A percentile compares a stretch with the other conserved stretches of the same genome.
phyloP scores from a whole-genome alignment of 1,140 invertebrate genomes.

The Meloidogyne floridensis region DNA sequence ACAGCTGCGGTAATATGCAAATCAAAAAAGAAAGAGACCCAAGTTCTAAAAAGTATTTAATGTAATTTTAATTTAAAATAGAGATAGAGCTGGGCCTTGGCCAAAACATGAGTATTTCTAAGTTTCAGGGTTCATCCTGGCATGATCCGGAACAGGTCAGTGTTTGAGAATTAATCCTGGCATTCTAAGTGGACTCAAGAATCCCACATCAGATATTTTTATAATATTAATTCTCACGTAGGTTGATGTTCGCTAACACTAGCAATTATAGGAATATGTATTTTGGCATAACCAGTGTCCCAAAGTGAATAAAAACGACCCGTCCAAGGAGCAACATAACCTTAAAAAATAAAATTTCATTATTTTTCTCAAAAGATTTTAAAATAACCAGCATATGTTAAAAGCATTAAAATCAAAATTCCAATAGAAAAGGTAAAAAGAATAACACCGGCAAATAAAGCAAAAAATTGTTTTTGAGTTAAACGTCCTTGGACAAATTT shows the following conservation, averaged over 20 bases:
- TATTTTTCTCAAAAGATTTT: conserved; percentile 67
- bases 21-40: conserved; percentile 98
- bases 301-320: conserved; percentile 98
- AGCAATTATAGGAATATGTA: conserved; percentile 99
- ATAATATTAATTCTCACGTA: conserved; percentile 69
- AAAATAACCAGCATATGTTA: conserved; percentile 79
- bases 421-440: conserved; percentile 78
- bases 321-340: conserved; percentile 91
- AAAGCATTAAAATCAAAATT: conserved; percentile 79
- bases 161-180: no score
- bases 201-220: conserved; percentile 72
- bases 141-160: no score
- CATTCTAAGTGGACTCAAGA: no score
- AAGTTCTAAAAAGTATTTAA: conserved; percentile 72
- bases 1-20: conserved; percentile 93
- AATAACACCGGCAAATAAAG: conserved; percentile 81
- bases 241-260: conserved; percentile 99
- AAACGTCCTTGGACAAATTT: conserved; percentile 87
- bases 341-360: conserved; percentile 35
- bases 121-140: no score
- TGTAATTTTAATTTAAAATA: not conserved
- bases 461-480: conserved; percentile 87
- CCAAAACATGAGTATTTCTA: no score
- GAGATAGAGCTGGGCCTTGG: no score
- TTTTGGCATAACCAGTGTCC: conserved; percentile 99